Conservation (phyloP, 2,888 invertebrate species). For the Ernsta delagoae region DNA sequence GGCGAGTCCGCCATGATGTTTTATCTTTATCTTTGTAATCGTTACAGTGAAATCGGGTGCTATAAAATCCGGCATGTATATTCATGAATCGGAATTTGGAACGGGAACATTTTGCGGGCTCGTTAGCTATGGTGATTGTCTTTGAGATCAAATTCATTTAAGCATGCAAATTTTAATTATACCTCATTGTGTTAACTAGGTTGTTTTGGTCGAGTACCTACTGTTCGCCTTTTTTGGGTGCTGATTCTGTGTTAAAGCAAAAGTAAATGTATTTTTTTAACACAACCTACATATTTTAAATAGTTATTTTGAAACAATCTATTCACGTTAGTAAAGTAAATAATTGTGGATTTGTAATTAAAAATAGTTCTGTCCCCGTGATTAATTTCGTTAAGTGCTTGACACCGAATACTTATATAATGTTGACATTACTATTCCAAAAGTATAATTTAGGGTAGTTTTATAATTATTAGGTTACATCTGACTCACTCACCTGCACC, state of each 20-base stretch:
- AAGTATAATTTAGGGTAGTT: no score
- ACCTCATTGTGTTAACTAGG: conserved; percentile 19
- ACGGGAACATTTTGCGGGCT: conserved; percentile 32
- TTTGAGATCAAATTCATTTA: conserved; percentile 36
- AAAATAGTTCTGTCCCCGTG: no score
- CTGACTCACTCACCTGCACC: no score
- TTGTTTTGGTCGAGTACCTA: conserved; percentile 4
- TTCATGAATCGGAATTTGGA: conserved; percentile 57
- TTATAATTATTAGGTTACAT: no score
- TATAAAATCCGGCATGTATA: conserved; percentile 65
- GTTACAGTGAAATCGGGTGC: conserved; percentile 39
- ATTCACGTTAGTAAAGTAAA: not conserved
- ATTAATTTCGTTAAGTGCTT: no score
- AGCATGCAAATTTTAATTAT: conserved; percentile 36
- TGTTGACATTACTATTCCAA: no score
- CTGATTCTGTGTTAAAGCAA: not conserved
- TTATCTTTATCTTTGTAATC: conserved; percentile 53
- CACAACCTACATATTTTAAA: conserved; percentile 1
- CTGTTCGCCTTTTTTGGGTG: conserved; percentile 12
- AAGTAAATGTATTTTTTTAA: no score
- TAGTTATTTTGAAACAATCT: no score
- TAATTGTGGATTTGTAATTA: no score
- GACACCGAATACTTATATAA: no score
- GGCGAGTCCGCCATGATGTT: conserved; percentile 40
- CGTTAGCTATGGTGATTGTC: conserved; percentile 38